Conservation (phyloP, 1,140 invertebrate genomes). For the Apis laboriosa region DNA sequence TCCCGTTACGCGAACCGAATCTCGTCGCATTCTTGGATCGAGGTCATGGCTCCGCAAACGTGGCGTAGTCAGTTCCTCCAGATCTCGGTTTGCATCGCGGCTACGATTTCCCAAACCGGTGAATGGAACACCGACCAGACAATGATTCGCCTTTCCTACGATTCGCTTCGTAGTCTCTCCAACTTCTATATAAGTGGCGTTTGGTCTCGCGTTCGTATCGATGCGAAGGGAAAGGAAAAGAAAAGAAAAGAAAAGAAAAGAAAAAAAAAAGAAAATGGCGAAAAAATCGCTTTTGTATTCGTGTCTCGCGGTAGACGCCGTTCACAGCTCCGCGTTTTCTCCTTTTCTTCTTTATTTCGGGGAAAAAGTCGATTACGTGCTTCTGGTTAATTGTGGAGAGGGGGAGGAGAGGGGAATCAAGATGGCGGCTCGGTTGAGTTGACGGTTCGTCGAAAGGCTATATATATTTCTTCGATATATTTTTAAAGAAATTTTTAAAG, state of each 20-base stretch:
- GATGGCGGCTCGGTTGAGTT: too few species aligned
- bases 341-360: neutral
- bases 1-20: slow-evolving; percentile 61
- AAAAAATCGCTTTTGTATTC: too few species aligned
- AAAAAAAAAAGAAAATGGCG: neutral
- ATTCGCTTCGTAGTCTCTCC: neutral
- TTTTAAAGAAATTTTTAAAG: too few species aligned
- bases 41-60: slow-evolving; percentile 53
- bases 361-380: neutral
- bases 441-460: too few species aligned
- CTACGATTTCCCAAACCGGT: slow-evolving; percentile 18
- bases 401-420: neutral
- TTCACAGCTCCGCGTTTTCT: neutral
- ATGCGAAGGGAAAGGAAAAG: neutral
- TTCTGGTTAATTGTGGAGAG: neutral
- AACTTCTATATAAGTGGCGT: neutral
- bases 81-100: slow-evolving; percentile 5
- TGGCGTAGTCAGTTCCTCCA: slow-evolving; percentile 15
- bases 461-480: too few species aligned
- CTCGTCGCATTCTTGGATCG: slow-evolving; percentile 61
- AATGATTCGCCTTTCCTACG: neutral
- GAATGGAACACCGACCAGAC: slow-evolving; percentile 4
- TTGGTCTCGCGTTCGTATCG: neutral
- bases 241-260: too few species aligned
- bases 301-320: neutral